These are phyloP conservation scores for Lacanobia wlatinum DNA, from an alignment of 2,888 invertebrate genomes.

Conservation along the genomic window DNA sequence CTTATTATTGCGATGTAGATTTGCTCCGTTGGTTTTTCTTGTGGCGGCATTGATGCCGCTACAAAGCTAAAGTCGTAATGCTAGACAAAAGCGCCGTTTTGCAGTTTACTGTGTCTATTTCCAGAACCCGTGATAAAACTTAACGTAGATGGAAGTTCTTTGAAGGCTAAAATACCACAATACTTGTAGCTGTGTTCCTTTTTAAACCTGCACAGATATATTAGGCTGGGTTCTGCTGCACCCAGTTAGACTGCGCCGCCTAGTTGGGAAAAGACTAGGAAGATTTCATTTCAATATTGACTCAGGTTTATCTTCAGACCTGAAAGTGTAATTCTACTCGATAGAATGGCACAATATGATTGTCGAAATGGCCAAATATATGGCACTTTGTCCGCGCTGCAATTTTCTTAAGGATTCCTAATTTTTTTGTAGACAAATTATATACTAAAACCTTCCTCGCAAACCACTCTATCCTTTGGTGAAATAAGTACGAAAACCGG, in stretches of 20 bases:
- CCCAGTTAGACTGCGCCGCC: background rate
- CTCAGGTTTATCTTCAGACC: background rate
- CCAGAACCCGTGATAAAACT: conserved; percentile 12
- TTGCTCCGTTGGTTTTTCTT: too few species aligned
- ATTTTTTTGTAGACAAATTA: too few species aligned
- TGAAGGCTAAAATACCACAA: background rate
- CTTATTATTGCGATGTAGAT: too few species aligned
- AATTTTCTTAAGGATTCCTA: too few species aligned
- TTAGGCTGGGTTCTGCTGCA: background rate
- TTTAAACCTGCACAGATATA: background rate
- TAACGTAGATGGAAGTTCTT: conserved; percentile 9
- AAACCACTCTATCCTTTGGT: too few species aligned
- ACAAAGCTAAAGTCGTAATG: conserved; percentile 3
- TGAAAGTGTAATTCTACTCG: background rate
- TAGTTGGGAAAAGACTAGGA: background rate
- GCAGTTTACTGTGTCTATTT: conserved; percentile 21
- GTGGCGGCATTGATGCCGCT: too few species aligned
- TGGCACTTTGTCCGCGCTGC: too few species aligned
- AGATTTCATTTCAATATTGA: background rate
- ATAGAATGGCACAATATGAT: too few species aligned
- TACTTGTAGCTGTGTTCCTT: background rate
- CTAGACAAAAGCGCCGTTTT: conserved; percentile 21
- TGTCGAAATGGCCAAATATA: too few species aligned
- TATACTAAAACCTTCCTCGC: too few species aligned
- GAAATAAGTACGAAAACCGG: too few species aligned